phyloP scores from a whole-genome alignment of 2,888 invertebrate genomes.

The Conchocele bisecta region DNA sequence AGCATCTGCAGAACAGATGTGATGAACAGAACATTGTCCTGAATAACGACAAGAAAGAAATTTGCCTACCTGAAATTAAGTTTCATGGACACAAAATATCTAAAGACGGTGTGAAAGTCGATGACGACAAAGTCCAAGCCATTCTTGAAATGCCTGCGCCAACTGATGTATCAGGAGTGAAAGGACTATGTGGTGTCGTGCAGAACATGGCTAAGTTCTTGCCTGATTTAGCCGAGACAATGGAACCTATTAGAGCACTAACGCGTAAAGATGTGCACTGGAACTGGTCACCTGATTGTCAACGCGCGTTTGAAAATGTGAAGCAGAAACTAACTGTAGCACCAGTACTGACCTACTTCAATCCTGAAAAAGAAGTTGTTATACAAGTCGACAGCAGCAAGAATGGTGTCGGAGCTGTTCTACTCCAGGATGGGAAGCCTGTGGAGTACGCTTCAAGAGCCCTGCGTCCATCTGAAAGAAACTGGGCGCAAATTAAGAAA shows the following conservation, averaged over 20 bases:
- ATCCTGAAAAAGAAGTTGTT: conserved; percentile 43
- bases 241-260: conserved; percentile 29
- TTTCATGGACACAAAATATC: conserved; percentile 56
- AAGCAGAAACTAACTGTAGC: conserved; percentile 46
- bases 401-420: conserved; percentile 47
- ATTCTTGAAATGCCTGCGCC: conserved; percentile 43
- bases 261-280: conserved; percentile 8
- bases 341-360: conserved; percentile 45
- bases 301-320: conserved; percentile 34
- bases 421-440: conserved; percentile 55
- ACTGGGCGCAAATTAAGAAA: conserved; percentile 65
- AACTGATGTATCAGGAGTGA: conserved; percentile 48
- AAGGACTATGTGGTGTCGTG: conserved; percentile 55
- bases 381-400: conserved; percentile 59
- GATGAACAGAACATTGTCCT: conserved; percentile 37
- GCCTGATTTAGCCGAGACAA: conserved; percentile 18
- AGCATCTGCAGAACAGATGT: conserved; percentile 27
- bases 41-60: conserved; percentile 29
- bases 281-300: conserved; percentile 25
- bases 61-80: conserved; percentile 1
- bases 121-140: conserved; percentile 45
- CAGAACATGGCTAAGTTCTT: conserved; percentile 54
- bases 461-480: conserved; percentile 44
- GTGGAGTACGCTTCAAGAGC: conserved; percentile 55
- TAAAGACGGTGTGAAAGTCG: conserved; percentile 44